phyloP scores from a whole-genome alignment of 1,140 invertebrate species.

The Catajapyx aquilonaris region DNA sequence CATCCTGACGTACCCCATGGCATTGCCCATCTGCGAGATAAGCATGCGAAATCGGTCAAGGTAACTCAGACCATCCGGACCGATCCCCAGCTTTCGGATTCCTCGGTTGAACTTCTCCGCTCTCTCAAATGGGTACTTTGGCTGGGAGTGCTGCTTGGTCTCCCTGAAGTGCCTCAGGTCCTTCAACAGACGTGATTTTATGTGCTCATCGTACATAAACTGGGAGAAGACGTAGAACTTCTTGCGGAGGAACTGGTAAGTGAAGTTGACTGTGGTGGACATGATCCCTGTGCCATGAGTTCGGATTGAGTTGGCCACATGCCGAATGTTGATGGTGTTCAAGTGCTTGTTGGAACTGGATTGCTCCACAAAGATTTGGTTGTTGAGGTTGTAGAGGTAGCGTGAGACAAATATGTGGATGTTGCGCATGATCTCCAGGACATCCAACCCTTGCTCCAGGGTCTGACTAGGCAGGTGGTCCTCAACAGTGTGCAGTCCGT shows the following conservation, averaged over 20 bases:
- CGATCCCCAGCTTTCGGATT: slow-evolving; percentile 71
- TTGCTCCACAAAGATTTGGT: slow-evolving; percentile 89
- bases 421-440: slow-evolving; percentile 93
- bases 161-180: slow-evolving; percentile 54
- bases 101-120: slow-evolving; percentile 89
- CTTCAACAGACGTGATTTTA: slow-evolving; percentile 83
- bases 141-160: slow-evolving; percentile 24
- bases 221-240: slow-evolving; percentile 93
- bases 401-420: slow-evolving; percentile 87
- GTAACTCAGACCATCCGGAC: slow-evolving; percentile 61
- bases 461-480: slow-evolving; percentile 90
- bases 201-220: slow-evolving; percentile 95
- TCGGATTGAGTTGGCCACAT: slow-evolving; percentile 91
- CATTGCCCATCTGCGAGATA: slow-evolving; percentile 88
- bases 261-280: slow-evolving; percentile 90
- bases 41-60: slow-evolving; percentile 82
- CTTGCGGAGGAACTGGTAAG: slow-evolving; percentile 85
- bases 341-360: slow-evolving; percentile 82
- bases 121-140: slow-evolving; percentile 61
- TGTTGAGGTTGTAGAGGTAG: slow-evolving; percentile 91
- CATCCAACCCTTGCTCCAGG: slow-evolving; percentile 92
- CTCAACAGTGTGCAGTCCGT: slow-evolving; percentile 58
- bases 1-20: slow-evolving; percentile 86
- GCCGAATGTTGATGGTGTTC: slow-evolving; percentile 87
- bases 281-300: slow-evolving; percentile 96